Base-by-base conservation (phyloP, 2,797 vertebrate genomes). In the Muscicapa comitata region DNA sequence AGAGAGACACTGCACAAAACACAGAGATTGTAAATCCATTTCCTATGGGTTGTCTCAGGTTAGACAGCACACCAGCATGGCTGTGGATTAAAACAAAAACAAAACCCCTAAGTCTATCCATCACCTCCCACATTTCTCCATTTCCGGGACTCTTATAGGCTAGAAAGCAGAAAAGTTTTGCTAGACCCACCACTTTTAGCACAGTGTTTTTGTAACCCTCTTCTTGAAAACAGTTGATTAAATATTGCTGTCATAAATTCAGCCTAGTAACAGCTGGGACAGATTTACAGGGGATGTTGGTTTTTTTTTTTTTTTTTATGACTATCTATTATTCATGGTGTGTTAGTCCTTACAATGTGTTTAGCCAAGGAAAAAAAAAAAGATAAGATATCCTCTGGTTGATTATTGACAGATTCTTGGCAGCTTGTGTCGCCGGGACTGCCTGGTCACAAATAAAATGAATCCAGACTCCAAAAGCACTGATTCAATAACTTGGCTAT, bases 381-480 rank as follows among this genome's bases (percentile, higher is more conserved):
- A 95, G 82, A 95, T 91, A 97, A 97, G 93, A 95, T 97, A 97
- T 79, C 79, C 70, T 74, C 87, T 80, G 73, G 96, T 96, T 96
- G 94, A 97, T 97, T 95, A 97, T 97, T 97, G 96, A 96, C 94
- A 96, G 94, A 45, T 78, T 88, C 61, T 94, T 97, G 95, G 94
- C 94, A 95, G 83, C 72, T 90, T 93, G 35, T 6, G 23, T 82
- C 91, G 94, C 87, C 0, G 0, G 74, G 62, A 94, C 75, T 85
- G 77, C 89, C 59, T 77, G 35, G 81, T 93, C 89, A 91, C 91
- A 96, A 77, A 79, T 86, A 93, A 97, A 95, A 94, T 63, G 4
- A 97, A 95, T 79, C 55, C 81, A 96, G 84, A 6, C 76, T 90
- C 73, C 90, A 76, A 91, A 87, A 93, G 74, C 68, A 88, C 88